Percentiles rank a stretch among this genome's conserved stretches.
Conservation (phyloP, 2,113 vertebrate genomes). For the Lepus europaeus region DNA sequence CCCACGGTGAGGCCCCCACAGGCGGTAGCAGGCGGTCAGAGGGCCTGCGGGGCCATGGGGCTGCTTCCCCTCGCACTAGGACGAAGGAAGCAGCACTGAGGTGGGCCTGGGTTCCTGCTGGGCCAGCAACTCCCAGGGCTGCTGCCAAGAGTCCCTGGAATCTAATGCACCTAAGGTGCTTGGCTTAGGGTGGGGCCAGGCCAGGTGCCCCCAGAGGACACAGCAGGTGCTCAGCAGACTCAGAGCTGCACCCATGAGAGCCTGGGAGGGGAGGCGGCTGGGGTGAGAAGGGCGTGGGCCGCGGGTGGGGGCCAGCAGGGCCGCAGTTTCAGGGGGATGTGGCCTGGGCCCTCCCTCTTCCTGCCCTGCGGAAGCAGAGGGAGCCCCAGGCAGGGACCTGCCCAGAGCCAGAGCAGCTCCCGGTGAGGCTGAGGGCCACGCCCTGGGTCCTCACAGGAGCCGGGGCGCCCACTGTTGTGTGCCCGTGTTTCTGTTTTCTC, state of each 20-base stretch:
- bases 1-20: too few species aligned
- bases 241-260: background rate
- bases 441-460: background rate
- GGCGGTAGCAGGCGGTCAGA: background rate
- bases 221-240: background rate
- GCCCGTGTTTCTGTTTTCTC: background rate
- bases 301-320: background rate
- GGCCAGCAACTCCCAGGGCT: too few species aligned
- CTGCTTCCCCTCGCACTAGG: background rate
- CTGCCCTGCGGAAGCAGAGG: background rate
- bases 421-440: background rate
- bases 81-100: background rate
- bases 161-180: rapidly evolving
- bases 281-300: background rate
- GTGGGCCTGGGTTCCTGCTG: background rate
- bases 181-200: too few species aligned
- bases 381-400: background rate
- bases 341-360: conserved; percentile 2
- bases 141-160: background rate
- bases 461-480: too few species aligned
- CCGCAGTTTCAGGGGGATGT: conserved; percentile 28
- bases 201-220: background rate
- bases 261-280: background rate
- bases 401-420: background rate
- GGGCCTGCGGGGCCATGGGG: too few species aligned